phyloP scores from a whole-genome alignment of 1,140 invertebrate species.

The Amphibalanus amphitrite region DNA sequence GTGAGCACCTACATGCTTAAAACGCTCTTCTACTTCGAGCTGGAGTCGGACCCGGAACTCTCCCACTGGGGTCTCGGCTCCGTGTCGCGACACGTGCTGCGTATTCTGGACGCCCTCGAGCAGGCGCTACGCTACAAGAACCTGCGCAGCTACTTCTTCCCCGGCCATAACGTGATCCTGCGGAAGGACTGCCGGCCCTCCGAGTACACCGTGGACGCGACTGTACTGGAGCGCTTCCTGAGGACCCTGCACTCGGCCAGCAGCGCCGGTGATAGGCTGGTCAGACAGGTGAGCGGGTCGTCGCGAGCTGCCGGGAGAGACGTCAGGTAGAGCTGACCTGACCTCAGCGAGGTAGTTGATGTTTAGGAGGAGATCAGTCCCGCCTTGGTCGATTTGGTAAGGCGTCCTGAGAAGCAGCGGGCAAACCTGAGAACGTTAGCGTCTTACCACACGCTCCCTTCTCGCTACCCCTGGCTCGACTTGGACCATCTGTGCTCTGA shows the following conservation, averaged over 20 bases:
- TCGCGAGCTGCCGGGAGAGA: not conserved
- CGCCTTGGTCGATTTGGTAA: too few relatives aligned
- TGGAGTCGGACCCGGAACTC: conserved; percentile 27
- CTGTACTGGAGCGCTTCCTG: conserved; percentile 30
- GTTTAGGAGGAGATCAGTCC: too few relatives aligned
- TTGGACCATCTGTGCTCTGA: too few relatives aligned
- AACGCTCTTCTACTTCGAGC: conserved; percentile 31
- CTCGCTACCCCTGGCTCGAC: too few relatives aligned
- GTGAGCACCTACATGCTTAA: conserved; percentile 32
- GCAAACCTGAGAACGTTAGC: too few relatives aligned
- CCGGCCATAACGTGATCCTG: conserved; percentile 29
- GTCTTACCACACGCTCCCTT: too few relatives aligned
- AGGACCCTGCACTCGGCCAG: conserved; percentile 22
- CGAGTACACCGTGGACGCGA: conserved; percentile 34
- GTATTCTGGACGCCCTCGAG: conserved; percentile 31
- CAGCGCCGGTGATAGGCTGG: not conserved
- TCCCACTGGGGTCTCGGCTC: conserved; percentile 32
- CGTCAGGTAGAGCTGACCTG: not conserved
- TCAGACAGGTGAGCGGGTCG: not conserved
- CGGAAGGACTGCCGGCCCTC: conserved; percentile 22
- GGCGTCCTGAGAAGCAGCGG: too few relatives aligned
- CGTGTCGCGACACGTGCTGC: conserved; percentile 31
- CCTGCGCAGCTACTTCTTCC: conserved; percentile 36
- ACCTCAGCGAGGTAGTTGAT: not conserved
- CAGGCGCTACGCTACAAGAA: conserved; percentile 30